Conservation (phyloP, 2,888 invertebrate genomes). For the Cantharis rufa region DNA sequence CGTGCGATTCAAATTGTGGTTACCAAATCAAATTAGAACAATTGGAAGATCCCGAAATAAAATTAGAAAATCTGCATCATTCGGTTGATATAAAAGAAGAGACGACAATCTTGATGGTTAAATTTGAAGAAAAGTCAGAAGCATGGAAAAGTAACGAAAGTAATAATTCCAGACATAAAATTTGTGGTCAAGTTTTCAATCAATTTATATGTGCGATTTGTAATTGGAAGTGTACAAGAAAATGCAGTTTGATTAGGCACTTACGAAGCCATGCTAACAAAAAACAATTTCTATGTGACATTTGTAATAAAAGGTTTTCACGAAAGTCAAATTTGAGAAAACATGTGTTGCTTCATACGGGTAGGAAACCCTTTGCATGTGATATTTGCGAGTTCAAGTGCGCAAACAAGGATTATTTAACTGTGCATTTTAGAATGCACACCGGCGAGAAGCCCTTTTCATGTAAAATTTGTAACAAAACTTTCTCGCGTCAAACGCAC, state of each 20-base stretch:
- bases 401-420: not conserved
- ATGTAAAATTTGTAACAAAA: not conserved
- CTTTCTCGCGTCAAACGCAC: not conserved
- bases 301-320: not conserved
- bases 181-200: not conserved
- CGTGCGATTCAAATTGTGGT: not conserved
- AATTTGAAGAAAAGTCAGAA: not conserved
- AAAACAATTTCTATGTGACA: not conserved
- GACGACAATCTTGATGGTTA: not conserved
- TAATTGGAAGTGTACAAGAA: not conserved
- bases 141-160: not conserved
- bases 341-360: not conserved
- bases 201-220: not conserved
- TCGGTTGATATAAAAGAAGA: not conserved
- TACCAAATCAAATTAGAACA: not conserved
- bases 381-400: not conserved
- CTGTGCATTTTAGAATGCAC: not conserved
- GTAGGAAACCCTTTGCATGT: not conserved
- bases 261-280: not conserved
- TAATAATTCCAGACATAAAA: not conserved
- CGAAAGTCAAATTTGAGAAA: not conserved
- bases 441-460: not conserved
- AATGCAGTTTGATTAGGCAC: not conserved
- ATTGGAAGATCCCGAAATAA: not conserved
- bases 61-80: not conserved